Evolutionary conservation across 2,888 invertebrate species (phyloP).

Genomic region (Liodrosophila aerea): DNA sequence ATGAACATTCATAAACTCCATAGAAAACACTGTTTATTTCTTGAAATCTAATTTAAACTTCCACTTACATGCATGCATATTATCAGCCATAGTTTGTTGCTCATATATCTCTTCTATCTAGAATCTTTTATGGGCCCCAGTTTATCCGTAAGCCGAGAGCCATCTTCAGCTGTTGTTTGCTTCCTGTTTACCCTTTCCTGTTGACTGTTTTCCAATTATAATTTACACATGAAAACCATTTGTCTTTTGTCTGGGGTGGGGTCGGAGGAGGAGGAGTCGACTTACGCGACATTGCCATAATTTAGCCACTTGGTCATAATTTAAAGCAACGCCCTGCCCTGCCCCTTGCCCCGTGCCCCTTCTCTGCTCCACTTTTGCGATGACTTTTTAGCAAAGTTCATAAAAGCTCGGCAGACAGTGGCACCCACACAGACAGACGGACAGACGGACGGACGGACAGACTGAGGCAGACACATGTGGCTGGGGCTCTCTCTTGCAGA

Average conservation of each 20-base stretch:
- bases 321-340: conserved; percentile 48
- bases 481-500: conserved; percentile 50
- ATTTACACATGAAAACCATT: conserved; percentile 71
- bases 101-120: neutral
- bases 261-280: conserved; percentile 1
- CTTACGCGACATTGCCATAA: conserved; percentile 71
- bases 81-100: too few relatives aligned
- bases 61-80: too few relatives aligned
- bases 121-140: neutral
- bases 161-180: conserved; percentile 5
- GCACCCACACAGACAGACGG: conserved; percentile 11
- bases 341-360: neutral
- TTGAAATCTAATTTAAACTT: too few relatives aligned
- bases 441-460: conserved; percentile 6
- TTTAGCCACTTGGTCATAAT: conserved; percentile 75
- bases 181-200: conserved; percentile 26
- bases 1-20: too few relatives aligned
- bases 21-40: too few relatives aligned
- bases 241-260: conserved; percentile 54
- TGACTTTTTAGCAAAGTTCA: conserved; percentile 68
- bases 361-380: conserved; percentile 30
- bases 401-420: conserved; percentile 50
- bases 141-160: neutral
- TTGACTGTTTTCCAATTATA: conserved; percentile 65
- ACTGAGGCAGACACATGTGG: conserved; percentile 33